Evolutionary conservation across 2,113 vertebrate species (phyloP).

Genomic region (Ornithorhynchus anatinus): DNA sequence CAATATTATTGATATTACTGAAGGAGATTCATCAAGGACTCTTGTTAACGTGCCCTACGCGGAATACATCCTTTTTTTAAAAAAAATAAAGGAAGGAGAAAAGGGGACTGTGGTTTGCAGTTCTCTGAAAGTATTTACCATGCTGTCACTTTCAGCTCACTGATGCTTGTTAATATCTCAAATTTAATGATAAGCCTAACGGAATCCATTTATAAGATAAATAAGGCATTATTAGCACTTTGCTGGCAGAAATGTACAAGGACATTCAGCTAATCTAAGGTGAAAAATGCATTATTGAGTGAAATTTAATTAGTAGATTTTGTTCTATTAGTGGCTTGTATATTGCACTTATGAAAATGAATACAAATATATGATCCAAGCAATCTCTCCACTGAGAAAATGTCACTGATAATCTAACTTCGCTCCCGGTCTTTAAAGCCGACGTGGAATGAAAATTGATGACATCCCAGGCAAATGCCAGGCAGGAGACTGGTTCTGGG

Average conservation of each 20-base stretch:
- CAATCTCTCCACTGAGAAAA: conserved; percentile 51
- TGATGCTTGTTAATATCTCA: conserved; percentile 69
- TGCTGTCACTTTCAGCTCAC: conserved; percentile 36
- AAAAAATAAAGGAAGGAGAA: conserved; percentile 44
- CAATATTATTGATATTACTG: background rate
- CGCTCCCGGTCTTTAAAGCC: conserved; percentile 40
- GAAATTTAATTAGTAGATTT: conserved; percentile 81
- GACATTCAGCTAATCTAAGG: conserved; percentile 74
- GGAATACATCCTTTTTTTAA: conserved; percentile 44
- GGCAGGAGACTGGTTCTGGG: conserved; percentile 28
- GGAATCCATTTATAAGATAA: conserved; percentile 75
- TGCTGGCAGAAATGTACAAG: conserved; percentile 70
- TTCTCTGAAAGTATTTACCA: conserved; percentile 54
- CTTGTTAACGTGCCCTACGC: conserved; percentile 7
- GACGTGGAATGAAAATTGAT: background rate
- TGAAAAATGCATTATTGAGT: conserved; percentile 72
- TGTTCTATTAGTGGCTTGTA: conserved; percentile 74
- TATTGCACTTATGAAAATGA: conserved; percentile 75
- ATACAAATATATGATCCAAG: conserved; percentile 72
- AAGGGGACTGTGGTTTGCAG: conserved; percentile 23
- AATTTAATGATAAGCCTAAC: conserved; percentile 73
- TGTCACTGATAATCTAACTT: conserved; percentile 43
- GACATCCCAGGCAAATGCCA: conserved; percentile 12
- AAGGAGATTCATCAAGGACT: background rate
- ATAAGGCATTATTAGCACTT: conserved; percentile 76